phyloP scores from a whole-genome alignment of 1,140 invertebrate genomes.

The Himalopsyche phryganea region DNA sequence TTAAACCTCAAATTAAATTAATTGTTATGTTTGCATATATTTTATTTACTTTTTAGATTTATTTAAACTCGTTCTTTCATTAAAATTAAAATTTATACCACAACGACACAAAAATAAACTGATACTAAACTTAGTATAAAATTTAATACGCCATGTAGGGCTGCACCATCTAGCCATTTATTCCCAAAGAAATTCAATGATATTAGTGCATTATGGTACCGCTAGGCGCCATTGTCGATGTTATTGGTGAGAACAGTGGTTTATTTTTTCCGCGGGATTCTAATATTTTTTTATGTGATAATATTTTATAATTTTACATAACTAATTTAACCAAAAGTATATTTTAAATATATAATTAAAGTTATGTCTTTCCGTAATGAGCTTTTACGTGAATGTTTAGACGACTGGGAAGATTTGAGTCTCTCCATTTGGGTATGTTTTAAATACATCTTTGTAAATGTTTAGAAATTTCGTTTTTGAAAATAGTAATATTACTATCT shows the following conservation, averaged over 20 bases:
- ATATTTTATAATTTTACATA: neutral
- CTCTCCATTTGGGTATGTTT: conserved; percentile 44
- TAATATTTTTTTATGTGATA: neutral
- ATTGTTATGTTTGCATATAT: too few species aligned
- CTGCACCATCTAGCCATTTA: neutral
- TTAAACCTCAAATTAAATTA: too few species aligned
- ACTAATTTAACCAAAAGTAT: too few species aligned
- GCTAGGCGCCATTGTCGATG: conserved; percentile 13
- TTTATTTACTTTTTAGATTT: too few species aligned
- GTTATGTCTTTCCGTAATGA: conserved; percentile 29
- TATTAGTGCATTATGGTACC: conserved; percentile 7
- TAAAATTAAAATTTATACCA: neutral
- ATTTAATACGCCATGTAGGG: too few species aligned
- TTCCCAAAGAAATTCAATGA: neutral
- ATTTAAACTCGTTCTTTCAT: neutral
- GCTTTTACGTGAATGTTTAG: conserved; percentile 41
- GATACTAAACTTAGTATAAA: neutral
- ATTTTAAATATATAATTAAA: neutral
- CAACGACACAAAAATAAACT: neutral
- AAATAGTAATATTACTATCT: neutral
- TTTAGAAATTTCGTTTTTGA: neutral
- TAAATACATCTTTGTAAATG: neutral
- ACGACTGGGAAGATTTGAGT: conserved; percentile 45
- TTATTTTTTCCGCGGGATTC: neutral
- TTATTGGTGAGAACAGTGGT: neutral